Percentiles rank a stretch among this genome's conserved stretches.
Evolutionary conservation across 2,797 vertebrate genomes (phyloP).

Genomic region (Enteromius anoplus): DNA sequence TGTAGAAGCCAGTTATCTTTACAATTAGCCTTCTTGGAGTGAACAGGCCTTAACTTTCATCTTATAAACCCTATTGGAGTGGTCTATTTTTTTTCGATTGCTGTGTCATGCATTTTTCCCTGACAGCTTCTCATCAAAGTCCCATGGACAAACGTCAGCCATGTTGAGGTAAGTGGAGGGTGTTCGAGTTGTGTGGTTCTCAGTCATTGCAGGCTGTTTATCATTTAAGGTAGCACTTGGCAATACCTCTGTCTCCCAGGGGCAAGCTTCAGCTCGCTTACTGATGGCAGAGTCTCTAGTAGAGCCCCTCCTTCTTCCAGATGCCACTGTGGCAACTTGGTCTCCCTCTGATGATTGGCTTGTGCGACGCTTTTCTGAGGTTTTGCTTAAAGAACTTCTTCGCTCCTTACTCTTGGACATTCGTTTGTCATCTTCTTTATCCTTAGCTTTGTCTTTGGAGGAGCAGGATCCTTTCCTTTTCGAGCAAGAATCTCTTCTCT

Average conservation of each 20-base stretch:
- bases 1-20: neutral
- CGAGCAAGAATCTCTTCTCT: constrained; percentile 77
- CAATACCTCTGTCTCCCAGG: constrained; percentile 71
- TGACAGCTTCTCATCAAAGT: constrained; percentile 79
- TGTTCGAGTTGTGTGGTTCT: constrained; percentile 68
- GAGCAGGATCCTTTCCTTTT: constrained; percentile 86
- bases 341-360: constrained; percentile 73
- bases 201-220: constrained; percentile 52
- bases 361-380: constrained; percentile 73
- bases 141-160: constrained; percentile 81
- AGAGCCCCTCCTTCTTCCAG: constrained; percentile 76
- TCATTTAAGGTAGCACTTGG: constrained; percentile 51
- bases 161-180: constrained; percentile 68
- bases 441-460: constrained; percentile 66
- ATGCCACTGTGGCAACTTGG: constrained; percentile 49
- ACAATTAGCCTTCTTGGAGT: constrained; percentile 7
- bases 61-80: constrained; percentile 54
- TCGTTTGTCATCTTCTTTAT: constrained; percentile 70
- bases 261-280: constrained; percentile 74
- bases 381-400: constrained; percentile 79
- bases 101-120: constrained; percentile 74
- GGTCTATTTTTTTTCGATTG: constrained; percentile 61
- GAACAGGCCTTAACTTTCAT: constrained; percentile 48
- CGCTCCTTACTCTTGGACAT: constrained; percentile 70
- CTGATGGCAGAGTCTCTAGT: constrained; percentile 74